Evolutionary conservation across 2,797 vertebrate genomes (phyloP), one percentile per base, ranked within the genome.

Genomic region (Pantherophis alleghaniensis): DNA sequence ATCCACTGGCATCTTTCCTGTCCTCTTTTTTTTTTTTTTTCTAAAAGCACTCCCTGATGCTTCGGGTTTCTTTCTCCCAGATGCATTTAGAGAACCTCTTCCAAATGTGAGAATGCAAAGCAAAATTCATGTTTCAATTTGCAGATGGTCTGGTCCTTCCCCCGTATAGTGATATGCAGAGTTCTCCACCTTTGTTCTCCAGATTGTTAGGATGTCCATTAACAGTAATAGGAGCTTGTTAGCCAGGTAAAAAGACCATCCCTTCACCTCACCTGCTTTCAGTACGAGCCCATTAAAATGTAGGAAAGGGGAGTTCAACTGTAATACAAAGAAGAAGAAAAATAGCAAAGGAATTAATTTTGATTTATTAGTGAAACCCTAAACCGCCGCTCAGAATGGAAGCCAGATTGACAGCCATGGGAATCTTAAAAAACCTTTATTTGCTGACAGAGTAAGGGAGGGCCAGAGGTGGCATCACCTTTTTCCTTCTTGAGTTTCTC

Each of bases 141-240:
- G 59, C 61, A 86, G 93, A 87, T 88, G 83, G 88, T 95, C 93
- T 95, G 91, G 47, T 86, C 86, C 56, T 88, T 88, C 28, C 94
- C 95, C 55, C 87, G 92, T 92, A 95, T 93, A 89, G 94, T 90
- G 74, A 91, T 94, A 93, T 66, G 93, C 14, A 2, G 92, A 95
- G 94, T 92, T 92, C 83, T 89, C 89, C 87, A 94, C 90, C 97
- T 97, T 97, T 97, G 96, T 97, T 97, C 96, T 96, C 95, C 79
- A 79, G 91, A 90, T 95, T 96, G 93, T 96, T 95, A 95, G 91
- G 94, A 92, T 95, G 95, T 97, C 95, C 95, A 94, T 97, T 97
- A 96, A 94, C 94, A 95, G 95, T 93, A 96, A 93, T 95, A 95
- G 95, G 96, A 97, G 95, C 96, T 96, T 97, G 96, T 97, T 97